Percentiles rank a stretch among this genome's conserved stretches.
Conservation (phyloP, 1,140 invertebrate species). For the Lepidurus arcticus region DNA sequence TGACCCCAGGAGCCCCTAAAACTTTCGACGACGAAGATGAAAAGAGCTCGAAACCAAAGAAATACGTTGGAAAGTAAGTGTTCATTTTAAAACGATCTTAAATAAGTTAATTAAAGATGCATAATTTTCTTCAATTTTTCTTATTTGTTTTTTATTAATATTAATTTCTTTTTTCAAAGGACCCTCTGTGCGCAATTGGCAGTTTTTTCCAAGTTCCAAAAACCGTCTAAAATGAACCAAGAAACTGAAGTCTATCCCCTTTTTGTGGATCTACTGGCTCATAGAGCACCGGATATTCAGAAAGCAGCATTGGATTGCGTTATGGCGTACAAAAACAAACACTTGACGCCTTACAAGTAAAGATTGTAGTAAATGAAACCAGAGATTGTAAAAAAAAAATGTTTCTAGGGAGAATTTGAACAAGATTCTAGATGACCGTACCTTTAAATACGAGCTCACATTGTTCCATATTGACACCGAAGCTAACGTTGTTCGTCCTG, state of each 20-base stretch:
- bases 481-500: conserved; percentile 56
- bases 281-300: conserved; percentile 70
- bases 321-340: conserved; percentile 73
- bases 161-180: not conserved
- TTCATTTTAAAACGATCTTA: not conserved
- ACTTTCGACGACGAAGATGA: conserved; percentile 31
- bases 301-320: conserved; percentile 78
- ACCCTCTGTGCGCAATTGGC: conserved; percentile 64
- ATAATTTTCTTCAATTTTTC: too few species aligned
- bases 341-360: conserved; percentile 63
- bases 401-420: conserved; percentile 56
- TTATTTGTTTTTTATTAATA: not conserved
- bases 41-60: conserved; percentile 1
- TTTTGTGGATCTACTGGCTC: conserved; percentile 70
- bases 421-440: conserved; percentile 75
- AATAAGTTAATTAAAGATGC: not conserved
- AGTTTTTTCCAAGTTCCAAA: conserved; percentile 71
- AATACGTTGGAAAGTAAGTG: conserved; percentile 6
- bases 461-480: conserved; percentile 69
- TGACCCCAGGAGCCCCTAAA: conserved; percentile 31
- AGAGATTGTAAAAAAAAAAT: conserved; percentile 20
- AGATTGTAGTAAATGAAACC: conserved; percentile 35
- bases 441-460: conserved; percentile 74
- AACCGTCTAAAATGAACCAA: conserved; percentile 69
- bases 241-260: conserved; percentile 67